A percentile compares a stretch with the other conserved stretches of the same genome.
These are phyloP conservation scores for Drosophila athabasca DNA, from an alignment of 1,140 invertebrate species.

Conservation along the genomic window DNA sequence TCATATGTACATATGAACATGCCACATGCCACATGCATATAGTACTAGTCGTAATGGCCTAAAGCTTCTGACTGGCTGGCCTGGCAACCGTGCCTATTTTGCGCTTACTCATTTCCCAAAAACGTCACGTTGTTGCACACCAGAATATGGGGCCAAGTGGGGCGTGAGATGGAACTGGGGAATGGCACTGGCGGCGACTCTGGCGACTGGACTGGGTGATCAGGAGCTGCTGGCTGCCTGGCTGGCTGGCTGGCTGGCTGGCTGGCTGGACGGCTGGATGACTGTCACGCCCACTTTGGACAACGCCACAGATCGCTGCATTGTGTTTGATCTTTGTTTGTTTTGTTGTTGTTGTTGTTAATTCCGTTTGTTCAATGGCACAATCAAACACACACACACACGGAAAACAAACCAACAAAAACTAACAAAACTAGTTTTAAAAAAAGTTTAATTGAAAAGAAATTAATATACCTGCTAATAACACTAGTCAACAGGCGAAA, in stretches of 20 bases:
- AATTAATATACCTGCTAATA: slow-evolving; percentile 5
- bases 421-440: slow-evolving; percentile 25
- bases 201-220: neutral
- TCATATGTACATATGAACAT: too few relatives aligned
- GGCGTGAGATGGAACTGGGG: neutral
- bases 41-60: neutral
- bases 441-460: slow-evolving; percentile 15
- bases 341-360: neutral
- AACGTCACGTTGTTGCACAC: slow-evolving; percentile 44
- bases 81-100: slow-evolving; percentile 26
- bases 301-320: slow-evolving; percentile 28
- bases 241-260: too few relatives aligned
- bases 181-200: too few relatives aligned
- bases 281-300: slow-evolving; percentile 25
- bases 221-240: neutral
- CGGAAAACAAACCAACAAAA: neutral
- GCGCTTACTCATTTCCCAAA: slow-evolving; percentile 46
- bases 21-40: slow-evolving; percentile 1
- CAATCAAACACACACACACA: slow-evolving; percentile 1
- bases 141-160: slow-evolving; percentile 3
- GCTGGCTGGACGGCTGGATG: too few relatives aligned
- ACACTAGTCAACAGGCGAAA: neutral
- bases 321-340: slow-evolving; percentile 28
- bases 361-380: slow-evolving; percentile 6
- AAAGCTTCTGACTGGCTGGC: too few relatives aligned